These are phyloP conservation scores for Forbesichthys agassizii DNA, from an alignment of 2,113 vertebrate genomes.

Conservation along the genomic window DNA sequence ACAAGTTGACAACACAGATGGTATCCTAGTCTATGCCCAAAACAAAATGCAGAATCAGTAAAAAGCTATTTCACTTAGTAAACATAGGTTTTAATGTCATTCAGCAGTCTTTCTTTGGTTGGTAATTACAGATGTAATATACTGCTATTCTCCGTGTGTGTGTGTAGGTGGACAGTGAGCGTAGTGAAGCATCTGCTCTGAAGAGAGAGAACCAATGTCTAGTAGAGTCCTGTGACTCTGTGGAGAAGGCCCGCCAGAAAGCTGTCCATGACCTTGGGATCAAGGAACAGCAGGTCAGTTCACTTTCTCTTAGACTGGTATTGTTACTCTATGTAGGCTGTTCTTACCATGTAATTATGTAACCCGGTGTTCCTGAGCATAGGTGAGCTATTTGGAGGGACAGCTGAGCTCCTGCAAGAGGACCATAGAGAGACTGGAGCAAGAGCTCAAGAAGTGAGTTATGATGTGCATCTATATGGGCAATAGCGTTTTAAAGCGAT, in stretches of 20 bases:
- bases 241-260: conserved; percentile 88
- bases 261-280: conserved; percentile 84
- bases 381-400: conserved; percentile 85
- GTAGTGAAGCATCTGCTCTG: conserved; percentile 79
- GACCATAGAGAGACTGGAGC: conserved; percentile 85
- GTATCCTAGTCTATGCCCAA: not conserved
- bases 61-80: not conserved
- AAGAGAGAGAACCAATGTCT: conserved; percentile 91
- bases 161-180: conserved; percentile 86
- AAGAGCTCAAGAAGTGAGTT: conserved; percentile 89
- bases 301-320: not conserved
- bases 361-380: not conserved
- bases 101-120: too few species aligned
- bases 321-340: not conserved
- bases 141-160: not conserved
- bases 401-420: conserved; percentile 87
- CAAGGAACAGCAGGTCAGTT: conserved; percentile 84
- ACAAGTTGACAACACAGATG: too few species aligned
- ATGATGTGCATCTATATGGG: too few species aligned
- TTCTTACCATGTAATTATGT: not conserved
- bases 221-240: conserved; percentile 86
- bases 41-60: not conserved
- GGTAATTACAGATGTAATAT: not conserved
- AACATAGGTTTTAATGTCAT: not conserved
- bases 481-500: too few species aligned